phyloP scores from a whole-genome alignment of 2,113 vertebrate genomes.

The Percopsis transmontana region DNA sequence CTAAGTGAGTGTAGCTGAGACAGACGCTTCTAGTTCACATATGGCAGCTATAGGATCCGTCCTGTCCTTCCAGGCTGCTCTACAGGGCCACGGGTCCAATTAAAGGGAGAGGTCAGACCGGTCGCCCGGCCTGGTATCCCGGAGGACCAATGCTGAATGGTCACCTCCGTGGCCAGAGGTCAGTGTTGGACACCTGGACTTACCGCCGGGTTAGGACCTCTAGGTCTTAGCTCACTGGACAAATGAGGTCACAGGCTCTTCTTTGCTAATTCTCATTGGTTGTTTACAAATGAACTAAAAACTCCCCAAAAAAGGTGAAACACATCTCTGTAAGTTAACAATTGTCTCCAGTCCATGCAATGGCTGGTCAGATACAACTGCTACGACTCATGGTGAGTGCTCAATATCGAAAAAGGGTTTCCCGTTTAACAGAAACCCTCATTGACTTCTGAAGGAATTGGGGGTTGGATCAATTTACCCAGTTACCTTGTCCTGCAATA shows the following conservation, averaged over 20 bases:
- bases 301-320: not conserved
- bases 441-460: conserved; percentile 69
- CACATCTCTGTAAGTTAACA: conserved; percentile 22
- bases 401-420: conserved; percentile 58
- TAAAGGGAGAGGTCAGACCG: conserved; percentile 46
- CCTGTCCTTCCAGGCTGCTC: conserved; percentile 14
- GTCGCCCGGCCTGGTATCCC: conserved; percentile 40
- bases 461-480: conserved; percentile 70
- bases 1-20: not conserved
- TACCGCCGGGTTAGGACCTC: conserved; percentile 21
- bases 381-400: conserved; percentile 10
- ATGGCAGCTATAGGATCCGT: too few species aligned
- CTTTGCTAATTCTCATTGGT: conserved; percentile 5
- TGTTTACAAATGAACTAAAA: not conserved
- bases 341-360: conserved; percentile 31
- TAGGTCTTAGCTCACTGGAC: conserved; percentile 14
- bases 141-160: conserved; percentile 14
- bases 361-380: not conserved
- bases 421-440: conserved; percentile 65
- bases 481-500: conserved; percentile 73
- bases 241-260: not conserved
- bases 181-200: conserved; percentile 49
- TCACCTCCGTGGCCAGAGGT: conserved; percentile 32
- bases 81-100: conserved; percentile 30
- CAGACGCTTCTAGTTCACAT: too few species aligned